Conservation (phyloP, 2,797 vertebrate genomes). For the Sebastes diaconus region DNA sequence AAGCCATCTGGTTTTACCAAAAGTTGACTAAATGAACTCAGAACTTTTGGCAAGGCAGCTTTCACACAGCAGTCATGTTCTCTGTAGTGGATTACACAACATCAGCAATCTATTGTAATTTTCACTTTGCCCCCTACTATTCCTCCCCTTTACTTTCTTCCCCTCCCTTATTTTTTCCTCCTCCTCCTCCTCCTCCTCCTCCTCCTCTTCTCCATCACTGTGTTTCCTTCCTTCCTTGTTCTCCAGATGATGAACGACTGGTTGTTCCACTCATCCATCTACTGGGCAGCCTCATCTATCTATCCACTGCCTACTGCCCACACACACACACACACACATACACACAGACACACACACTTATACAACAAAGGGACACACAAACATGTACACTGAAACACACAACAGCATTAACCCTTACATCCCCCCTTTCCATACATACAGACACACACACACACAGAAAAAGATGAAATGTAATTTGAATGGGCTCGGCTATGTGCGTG, state of each 20-base stretch:
- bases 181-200: neutral
- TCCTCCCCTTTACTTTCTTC: neutral
- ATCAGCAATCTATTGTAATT: neutral
- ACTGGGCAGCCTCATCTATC: constrained; percentile 84
- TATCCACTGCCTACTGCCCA: constrained; percentile 56
- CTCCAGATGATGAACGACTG: constrained; percentile 79
- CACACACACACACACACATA: constrained; percentile 31
- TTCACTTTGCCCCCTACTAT: neutral
- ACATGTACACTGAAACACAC: constrained; percentile 8
- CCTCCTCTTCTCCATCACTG: constrained; percentile 55
- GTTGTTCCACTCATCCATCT: constrained; percentile 79
- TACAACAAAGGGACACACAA: neutral
- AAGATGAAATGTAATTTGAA: constrained; percentile 50
- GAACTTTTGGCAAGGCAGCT: neutral
- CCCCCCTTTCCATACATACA: neutral
- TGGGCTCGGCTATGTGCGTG: neutral
- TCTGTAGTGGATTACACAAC: neutral
- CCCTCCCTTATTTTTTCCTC: neutral
- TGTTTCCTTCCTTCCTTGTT: constrained; percentile 74
- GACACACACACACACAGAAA: constrained; percentile 15
- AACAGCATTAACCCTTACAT: neutral
- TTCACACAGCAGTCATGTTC: neutral
- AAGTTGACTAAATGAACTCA: neutral
- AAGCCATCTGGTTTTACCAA: neutral
- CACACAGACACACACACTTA: neutral